A percentile compares a stretch with the other conserved stretches of the same genome.
These are phyloP conservation scores for Mythimna lalbum DNA, from an alignment of 2,888 invertebrate species.

Conservation along the genomic window DNA sequence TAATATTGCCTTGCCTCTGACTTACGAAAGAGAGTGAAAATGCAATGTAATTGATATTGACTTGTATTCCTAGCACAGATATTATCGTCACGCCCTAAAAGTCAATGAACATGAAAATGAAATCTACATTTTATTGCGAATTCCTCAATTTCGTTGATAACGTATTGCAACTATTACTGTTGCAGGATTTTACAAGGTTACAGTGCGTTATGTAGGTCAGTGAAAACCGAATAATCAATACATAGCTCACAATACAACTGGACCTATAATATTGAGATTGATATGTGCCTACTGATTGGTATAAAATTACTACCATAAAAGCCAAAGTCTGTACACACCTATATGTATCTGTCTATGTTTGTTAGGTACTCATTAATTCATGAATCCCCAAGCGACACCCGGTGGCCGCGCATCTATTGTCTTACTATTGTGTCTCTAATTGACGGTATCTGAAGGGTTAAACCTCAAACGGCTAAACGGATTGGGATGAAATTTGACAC, in stretches of 20 bases:
- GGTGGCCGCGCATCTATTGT: too few relatives aligned
- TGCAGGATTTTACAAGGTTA: neutral
- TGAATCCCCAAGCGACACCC: too few relatives aligned
- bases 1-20: conserved; percentile 29
- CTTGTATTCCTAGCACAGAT: conserved; percentile 7
- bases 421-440: too few relatives aligned
- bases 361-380: too few relatives aligned
- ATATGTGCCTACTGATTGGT: too few relatives aligned
- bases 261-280: neutral
- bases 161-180: neutral
- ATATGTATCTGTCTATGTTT: too few relatives aligned
- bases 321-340: too few relatives aligned
- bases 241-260: neutral
- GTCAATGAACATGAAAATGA: neutral
- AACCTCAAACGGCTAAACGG: too few relatives aligned
- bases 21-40: conserved; percentile 38
- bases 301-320: neutral
- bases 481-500: too few relatives aligned
- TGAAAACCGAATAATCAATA: neutral
- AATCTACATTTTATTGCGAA: neutral
- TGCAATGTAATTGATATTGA: conserved; percentile 35
- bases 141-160: neutral
- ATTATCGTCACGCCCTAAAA: conserved; percentile 3
- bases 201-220: neutral
- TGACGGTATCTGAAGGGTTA: too few relatives aligned